These are phyloP conservation scores for Nematostella vectensis DNA, from an alignment of 92 coral and sea anemone species.

Conservation along the genomic window DNA sequence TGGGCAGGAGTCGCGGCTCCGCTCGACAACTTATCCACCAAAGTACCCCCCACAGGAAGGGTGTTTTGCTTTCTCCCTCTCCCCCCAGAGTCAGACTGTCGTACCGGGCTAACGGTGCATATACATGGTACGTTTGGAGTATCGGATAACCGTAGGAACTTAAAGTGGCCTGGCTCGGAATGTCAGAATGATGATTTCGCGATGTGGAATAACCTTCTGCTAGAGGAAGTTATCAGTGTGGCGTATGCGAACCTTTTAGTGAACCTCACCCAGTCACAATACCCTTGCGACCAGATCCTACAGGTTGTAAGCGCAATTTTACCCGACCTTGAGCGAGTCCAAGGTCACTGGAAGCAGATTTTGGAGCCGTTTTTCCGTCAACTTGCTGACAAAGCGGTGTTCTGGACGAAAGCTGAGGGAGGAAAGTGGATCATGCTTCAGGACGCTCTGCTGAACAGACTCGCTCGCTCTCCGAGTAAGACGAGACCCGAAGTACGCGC, in stretches of 20 bases:
- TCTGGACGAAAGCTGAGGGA: conserved; percentile 70
- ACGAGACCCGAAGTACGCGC: conserved; percentile 48
- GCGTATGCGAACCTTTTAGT: conserved; percentile 64
- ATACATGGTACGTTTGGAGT: conserved; percentile 93
- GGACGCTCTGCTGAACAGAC: conserved; percentile 70
- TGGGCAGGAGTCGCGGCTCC: conserved; percentile 94
- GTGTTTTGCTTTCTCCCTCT: conserved; percentile 87
- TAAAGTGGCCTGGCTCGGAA: conserved; percentile 91
- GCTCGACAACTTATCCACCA: conserved; percentile 20
- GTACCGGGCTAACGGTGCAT: conserved; percentile 77
- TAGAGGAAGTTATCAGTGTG: conserved; percentile 58
- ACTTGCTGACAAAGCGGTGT: conserved; percentile 51
- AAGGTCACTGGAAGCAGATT: conserved; percentile 81
- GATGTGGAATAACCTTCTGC: conserved; percentile 64
- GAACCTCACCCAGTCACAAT: conserved; percentile 48
- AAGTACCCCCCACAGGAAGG: too few species aligned
- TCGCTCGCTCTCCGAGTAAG: conserved; percentile 39
- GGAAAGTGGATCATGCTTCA: conserved; percentile 77
- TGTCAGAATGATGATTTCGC: conserved; percentile 90
- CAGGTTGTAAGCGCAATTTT: conserved; percentile 54
- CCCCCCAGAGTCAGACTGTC: conserved; percentile 83
- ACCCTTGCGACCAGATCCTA: conserved; percentile 26
- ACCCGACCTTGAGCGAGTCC: conserved; percentile 70
- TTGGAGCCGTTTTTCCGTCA: conserved; percentile 65
- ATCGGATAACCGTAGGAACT: conserved; percentile 82